Percentiles rank a stretch among this genome's conserved stretches.
Evolutionary conservation across 1,140 invertebrate species (phyloP).

Genomic region (Zaprionus tsacasi): DNA sequence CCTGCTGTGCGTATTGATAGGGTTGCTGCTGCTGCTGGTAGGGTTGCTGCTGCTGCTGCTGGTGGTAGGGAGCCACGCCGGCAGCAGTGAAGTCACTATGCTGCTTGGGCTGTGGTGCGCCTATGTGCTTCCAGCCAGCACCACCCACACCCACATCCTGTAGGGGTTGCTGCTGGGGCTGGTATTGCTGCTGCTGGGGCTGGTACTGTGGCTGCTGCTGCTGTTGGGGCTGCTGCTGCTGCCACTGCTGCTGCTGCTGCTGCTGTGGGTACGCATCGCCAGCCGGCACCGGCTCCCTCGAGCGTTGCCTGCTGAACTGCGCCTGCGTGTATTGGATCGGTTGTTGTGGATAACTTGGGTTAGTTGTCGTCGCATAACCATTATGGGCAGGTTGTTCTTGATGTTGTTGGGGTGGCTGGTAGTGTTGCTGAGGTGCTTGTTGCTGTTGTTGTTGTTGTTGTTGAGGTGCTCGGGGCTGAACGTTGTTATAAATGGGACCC

Average conservation of each 20-base stretch:
- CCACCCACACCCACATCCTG: constrained; percentile 22
- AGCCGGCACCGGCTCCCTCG: constrained; percentile 54
- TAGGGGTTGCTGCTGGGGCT: constrained; percentile 29
- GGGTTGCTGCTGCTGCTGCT: constrained; percentile 67
- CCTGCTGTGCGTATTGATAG: constrained; percentile 83
- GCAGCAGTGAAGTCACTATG: constrained; percentile 47
- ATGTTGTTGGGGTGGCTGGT: constrained; percentile 32
- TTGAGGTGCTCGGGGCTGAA: constrained; percentile 56
- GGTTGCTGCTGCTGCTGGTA: constrained; percentile 69
- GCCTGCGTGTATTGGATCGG: constrained; percentile 78
- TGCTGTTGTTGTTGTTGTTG: constrained; percentile 41
- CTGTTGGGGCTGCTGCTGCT: constrained; percentile 42
- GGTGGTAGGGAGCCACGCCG: constrained; percentile 12
- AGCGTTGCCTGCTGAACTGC: constrained; percentile 73
- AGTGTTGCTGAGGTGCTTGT: constrained; percentile 37
- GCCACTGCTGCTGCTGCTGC: constrained; percentile 30
- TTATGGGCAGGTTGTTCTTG: constrained; percentile 35
- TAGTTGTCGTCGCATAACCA: constrained; percentile 35
- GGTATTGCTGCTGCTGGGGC: constrained; percentile 33
- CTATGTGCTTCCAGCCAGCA: constrained; percentile 74
- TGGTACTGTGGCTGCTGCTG: constrained; percentile 30
- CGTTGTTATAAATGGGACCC: constrained; percentile 82
- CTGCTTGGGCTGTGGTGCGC: constrained; percentile 63
- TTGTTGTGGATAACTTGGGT: constrained; percentile 56
- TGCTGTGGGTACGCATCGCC: constrained; percentile 21